These are phyloP conservation scores for Crocidura indochinensis DNA, from an alignment of 2,797 vertebrate genomes.

Conservation along the genomic window DNA sequence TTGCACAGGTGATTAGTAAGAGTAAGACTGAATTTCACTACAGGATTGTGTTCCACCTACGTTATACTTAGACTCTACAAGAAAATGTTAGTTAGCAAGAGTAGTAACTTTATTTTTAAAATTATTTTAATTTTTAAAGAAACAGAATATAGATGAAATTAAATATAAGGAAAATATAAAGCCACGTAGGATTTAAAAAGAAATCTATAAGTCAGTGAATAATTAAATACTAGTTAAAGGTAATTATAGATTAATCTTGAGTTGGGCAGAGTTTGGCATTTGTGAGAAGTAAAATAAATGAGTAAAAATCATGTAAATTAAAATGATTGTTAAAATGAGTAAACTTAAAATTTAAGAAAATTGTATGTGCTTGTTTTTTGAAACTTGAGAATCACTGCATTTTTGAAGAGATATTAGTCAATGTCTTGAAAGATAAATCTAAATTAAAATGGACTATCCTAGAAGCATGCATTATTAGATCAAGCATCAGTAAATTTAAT, in stretches of 20 bases:
- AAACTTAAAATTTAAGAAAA: constrained; percentile 10
- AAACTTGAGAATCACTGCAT: background rate
- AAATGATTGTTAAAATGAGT: constrained; percentile 37
- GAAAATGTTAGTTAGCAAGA: background rate
- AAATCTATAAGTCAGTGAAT: background rate
- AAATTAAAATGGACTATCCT: background rate
- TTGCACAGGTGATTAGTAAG: background rate
- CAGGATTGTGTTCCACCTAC: background rate
- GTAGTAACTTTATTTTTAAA: background rate
- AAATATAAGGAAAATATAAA: background rate
- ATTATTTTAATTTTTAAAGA: background rate
- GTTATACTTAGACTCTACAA: background rate
- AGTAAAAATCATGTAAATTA: background rate
- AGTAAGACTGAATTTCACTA: background rate
- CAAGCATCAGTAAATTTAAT: background rate
- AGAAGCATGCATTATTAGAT: background rate
- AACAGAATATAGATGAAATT: background rate
- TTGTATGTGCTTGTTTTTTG: background rate
- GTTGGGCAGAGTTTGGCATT: background rate
- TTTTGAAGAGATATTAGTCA: background rate
- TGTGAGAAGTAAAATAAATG: constrained; percentile 14
- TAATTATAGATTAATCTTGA: background rate
- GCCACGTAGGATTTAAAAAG: background rate
- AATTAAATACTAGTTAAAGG: background rate
- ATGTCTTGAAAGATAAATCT: constrained; percentile 29